Evolutionary conservation across 2,113 vertebrate genomes (phyloP), one percentile per base, ranked within the genome.

Genomic region (Tetrao urogallus): DNA sequence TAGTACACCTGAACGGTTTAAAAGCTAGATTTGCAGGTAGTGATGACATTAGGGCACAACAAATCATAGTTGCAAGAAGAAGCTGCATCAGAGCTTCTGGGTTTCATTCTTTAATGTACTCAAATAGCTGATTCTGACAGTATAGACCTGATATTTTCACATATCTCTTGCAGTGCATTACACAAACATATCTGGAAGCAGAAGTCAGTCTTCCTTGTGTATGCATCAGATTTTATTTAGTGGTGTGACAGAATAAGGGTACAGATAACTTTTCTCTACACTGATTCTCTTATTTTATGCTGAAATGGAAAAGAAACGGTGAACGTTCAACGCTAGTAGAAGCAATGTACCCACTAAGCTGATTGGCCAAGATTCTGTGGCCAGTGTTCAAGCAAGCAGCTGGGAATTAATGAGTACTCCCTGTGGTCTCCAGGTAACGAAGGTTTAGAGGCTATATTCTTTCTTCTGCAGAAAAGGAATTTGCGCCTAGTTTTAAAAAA

Each of bases 381-480:
- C 86, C 1, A 42, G 92, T 40, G 83, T 97, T 88, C 96, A 95
- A 76, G 96, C 54, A 95, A 65, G 96, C 97, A 88, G 97, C 97
- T 67, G 95, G 97, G 96, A 90, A 97, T 92, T 63, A 91, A 95
- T 34, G 92, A 97, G 61, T 97, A 97, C 60, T 97, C 98, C 64
- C 82, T 82, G 93, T 98, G 48, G 97, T 98, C 84, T 97, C 96
- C 96, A 97, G 97, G 97, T 97, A 95, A 76, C 50, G 34, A 82
- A 71, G 40, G 19, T 38, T 80, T 92, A 73, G 47, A 70, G 63
- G 71, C 30, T 43, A 43, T 65, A 20, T 66, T 82, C 25, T 64
- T 60, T 20, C 24, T 83, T 73, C 27, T 73, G 40, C 27, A 38
- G 76, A 34, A 79, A 64, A 89, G 6, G 28, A 93, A 60, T 24